Conservation (phyloP, 2,113 vertebrate species). For the Ptychochromis oligacanthus region DNA sequence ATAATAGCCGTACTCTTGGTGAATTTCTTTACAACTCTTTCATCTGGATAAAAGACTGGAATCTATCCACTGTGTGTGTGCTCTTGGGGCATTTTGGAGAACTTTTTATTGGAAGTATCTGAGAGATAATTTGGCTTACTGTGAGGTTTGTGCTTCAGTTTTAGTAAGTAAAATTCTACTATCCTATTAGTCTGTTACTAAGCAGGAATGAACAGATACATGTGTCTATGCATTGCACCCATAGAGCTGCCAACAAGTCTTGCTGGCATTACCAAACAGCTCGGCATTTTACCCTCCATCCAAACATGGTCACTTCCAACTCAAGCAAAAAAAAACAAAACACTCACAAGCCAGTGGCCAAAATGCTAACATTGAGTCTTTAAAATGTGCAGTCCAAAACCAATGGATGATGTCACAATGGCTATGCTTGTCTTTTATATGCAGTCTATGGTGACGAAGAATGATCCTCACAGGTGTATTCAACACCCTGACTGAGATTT, state of each 20-base stretch:
- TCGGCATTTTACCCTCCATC: neutral
- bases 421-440: neutral
- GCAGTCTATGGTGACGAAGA: neutral
- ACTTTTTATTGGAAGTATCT: neutral
- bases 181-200: neutral
- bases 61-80: neutral
- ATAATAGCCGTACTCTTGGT: too few relatives aligned
- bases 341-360: neutral
- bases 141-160: neutral
- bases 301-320: neutral
- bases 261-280: neutral
- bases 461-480: neutral
- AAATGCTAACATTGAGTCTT: neutral
- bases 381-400: neutral
- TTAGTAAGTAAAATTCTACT: neutral
- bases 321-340: neutral
- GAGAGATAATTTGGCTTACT: neutral
- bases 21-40: too few relatives aligned
- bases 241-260: too few relatives aligned
- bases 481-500: neutral
- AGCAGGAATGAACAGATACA: neutral
- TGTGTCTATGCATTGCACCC: too few relatives aligned
- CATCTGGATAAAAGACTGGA: neutral
- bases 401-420: neutral
- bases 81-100: neutral